Conservation (phyloP, 2,113 vertebrate genomes). For the Hoplias malabaricus region DNA sequence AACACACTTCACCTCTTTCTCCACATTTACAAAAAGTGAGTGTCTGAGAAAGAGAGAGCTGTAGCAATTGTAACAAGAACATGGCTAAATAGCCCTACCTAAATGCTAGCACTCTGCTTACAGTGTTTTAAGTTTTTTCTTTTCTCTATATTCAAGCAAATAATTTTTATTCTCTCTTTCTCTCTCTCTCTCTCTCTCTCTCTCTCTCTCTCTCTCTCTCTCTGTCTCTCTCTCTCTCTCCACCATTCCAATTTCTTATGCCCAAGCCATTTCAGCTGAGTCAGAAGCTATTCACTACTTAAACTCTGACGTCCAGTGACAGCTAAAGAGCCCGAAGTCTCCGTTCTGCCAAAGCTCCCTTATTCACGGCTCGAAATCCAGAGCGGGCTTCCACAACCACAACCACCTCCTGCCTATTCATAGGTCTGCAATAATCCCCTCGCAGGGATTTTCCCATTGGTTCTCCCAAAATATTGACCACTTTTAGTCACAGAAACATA, state of each 20-base stretch:
- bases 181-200: background rate
- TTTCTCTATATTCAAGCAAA: no score
- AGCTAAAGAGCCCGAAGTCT: constrained; percentile 52
- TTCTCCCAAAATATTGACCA: constrained; percentile 20
- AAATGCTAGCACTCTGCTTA: no score
- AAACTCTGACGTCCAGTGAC: constrained; percentile 28
- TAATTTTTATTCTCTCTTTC: constrained; percentile 32
- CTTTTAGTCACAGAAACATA: constrained; percentile 22
- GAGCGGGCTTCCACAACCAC: background rate
- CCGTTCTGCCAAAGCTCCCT: constrained; percentile 37
- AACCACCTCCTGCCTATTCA: constrained; percentile 38
- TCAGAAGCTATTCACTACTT: constrained; percentile 53
- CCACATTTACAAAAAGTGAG: no score
- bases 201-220: constrained; percentile 29
- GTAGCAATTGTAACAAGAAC: no score
- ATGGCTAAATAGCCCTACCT: no score
- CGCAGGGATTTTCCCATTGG: background rate
- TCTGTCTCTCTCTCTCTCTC: constrained; percentile 17
- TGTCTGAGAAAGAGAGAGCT: no score
- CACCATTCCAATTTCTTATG: constrained; percentile 25
- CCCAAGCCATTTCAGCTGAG: constrained; percentile 42
- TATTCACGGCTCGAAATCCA: constrained; percentile 2
- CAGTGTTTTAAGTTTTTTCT: no score
- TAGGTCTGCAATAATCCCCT: background rate
- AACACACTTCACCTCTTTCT: no score